These are phyloP conservation scores for Larimichthys crocea DNA, from an alignment of 2,113 vertebrate species.

Conservation along the genomic window DNA sequence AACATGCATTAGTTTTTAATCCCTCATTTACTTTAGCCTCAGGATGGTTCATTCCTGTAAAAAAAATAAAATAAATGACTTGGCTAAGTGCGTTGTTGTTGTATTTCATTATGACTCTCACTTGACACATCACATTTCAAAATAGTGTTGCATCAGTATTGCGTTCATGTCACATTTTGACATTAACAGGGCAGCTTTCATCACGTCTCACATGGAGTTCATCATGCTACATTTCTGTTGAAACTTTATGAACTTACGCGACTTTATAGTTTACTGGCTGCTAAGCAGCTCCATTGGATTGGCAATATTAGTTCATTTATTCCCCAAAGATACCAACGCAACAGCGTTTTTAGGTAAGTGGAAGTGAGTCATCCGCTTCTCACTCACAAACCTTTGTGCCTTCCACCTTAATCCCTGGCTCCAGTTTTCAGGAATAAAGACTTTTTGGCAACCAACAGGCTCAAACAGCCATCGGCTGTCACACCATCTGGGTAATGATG, in stretches of 20 bases:
- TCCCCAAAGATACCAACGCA: constrained; percentile 45
- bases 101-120: constrained; percentile 15
- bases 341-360: constrained; percentile 30
- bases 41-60: neutral
- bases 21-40: constrained; percentile 3
- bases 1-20: neutral
- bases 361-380: constrained; percentile 54
- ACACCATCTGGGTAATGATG: constrained; percentile 52
- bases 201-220: constrained; percentile 13
- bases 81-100: constrained; percentile 10
- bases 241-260: neutral
- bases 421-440: constrained; percentile 34
- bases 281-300: constrained; percentile 6
- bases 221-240: neutral
- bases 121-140: constrained; percentile 11
- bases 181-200: constrained; percentile 41
- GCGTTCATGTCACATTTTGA: constrained; percentile 24
- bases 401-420: constrained; percentile 52
- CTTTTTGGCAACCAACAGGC: constrained; percentile 59
- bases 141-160: constrained; percentile 29
- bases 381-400: constrained; percentile 50
- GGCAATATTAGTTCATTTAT: constrained; percentile 42
- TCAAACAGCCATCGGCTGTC: constrained; percentile 64
- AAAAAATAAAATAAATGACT: neutral
- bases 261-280: neutral